Evolutionary conservation across 37 sponge, comb jelly and placozoan genomes (phyloP).

Genomic region (Diacarnus erythraeanus): DNA sequence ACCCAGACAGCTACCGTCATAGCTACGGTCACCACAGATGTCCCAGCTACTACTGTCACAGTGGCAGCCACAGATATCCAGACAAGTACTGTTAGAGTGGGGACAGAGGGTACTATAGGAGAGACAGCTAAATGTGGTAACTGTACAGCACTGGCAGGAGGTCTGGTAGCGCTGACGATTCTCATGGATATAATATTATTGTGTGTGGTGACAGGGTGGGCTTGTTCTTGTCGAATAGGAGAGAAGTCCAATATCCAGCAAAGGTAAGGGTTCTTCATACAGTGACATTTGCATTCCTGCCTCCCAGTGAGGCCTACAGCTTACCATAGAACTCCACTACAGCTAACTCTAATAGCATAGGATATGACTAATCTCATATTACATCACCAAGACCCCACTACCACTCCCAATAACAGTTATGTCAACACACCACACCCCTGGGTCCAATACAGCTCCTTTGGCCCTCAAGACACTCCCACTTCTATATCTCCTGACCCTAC

Average conservation of each 20-base stretch:
- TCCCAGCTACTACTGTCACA: not conserved
- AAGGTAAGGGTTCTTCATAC: too few species aligned
- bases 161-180: not conserved
- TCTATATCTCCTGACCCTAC: not conserved
- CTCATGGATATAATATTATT: not conserved
- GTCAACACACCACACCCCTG: not conserved
- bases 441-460: not conserved
- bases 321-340: too few species aligned
- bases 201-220: slow-evolving; percentile 11
- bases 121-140: not conserved
- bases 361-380: not conserved
- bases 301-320: too few species aligned
- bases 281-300: too few species aligned
- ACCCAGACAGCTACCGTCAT: not conserved
- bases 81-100: not conserved
- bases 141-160: not conserved
- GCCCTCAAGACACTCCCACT: not conserved
- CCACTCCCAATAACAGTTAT: too few species aligned
- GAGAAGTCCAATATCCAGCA: not conserved
- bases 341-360: too few species aligned
- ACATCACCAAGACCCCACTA: not conserved
- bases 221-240: slow-evolving; percentile 1
- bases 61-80: not conserved
- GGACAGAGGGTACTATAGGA: not conserved
- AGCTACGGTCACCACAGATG: too few species aligned